These are phyloP conservation scores for Staurois parvus DNA, from an alignment of 2,797 vertebrate genomes.

Conservation along the genomic window DNA sequence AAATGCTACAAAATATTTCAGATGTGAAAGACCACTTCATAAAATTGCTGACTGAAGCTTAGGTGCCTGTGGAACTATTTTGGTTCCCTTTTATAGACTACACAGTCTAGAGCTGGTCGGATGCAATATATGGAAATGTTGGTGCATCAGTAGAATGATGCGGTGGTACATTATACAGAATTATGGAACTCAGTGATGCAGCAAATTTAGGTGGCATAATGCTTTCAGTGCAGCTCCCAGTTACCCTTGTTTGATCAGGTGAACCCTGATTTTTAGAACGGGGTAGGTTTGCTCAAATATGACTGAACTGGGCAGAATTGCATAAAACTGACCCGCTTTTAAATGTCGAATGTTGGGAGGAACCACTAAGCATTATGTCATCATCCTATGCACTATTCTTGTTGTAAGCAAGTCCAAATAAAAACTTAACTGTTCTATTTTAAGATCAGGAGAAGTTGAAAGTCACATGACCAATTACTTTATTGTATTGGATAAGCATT, in stretches of 20 bases:
- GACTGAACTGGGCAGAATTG: neutral
- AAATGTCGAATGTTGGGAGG: too few species aligned
- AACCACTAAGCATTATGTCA: neutral
- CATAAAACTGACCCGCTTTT: too few species aligned
- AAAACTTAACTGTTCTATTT: neutral
- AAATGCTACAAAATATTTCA: neutral
- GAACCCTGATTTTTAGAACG: neutral
- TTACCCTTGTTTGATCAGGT: neutral
- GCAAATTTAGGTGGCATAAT: neutral
- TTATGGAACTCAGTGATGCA: neutral
- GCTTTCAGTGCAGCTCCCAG: neutral
- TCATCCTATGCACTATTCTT: neutral
- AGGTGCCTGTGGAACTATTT: neutral
- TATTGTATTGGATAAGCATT: slow-evolving; percentile 5
- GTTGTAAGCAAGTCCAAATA: neutral
- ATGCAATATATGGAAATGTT: neutral
- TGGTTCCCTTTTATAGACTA: neutral
- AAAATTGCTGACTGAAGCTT: too few species aligned
- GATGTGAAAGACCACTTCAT: neutral
- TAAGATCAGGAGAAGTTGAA: slow-evolving; percentile 1
- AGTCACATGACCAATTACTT: slow-evolving; percentile 14
- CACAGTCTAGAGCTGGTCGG: neutral
- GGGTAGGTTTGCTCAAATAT: neutral
- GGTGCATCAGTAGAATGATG: neutral
- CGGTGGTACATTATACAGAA: neutral